Conservation (phyloP, 2,113 vertebrate species). For the Apus apus region DNA sequence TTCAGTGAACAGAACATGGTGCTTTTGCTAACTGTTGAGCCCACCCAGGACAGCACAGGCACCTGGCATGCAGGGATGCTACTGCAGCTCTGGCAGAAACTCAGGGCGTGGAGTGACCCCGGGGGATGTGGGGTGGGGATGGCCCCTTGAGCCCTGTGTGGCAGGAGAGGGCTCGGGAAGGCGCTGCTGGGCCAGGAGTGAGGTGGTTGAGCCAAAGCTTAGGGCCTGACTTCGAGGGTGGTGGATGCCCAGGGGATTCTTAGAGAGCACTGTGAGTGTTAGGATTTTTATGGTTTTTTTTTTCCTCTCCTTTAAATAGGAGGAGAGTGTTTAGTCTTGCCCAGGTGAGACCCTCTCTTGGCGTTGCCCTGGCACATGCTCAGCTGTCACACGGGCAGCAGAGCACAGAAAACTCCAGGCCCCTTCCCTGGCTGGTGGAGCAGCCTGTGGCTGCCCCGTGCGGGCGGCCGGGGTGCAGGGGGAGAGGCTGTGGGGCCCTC, state of each 20-base stretch:
- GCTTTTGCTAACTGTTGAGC: background rate
- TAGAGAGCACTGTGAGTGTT: background rate
- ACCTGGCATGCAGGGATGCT: accelerated
- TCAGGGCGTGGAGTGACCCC: accelerated
- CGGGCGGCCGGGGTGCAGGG: too few relatives aligned
- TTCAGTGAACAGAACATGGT: background rate
- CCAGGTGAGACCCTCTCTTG: too few relatives aligned
- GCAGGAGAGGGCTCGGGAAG: background rate
- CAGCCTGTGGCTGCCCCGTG: background rate
- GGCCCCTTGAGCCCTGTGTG: background rate
- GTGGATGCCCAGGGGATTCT: background rate
- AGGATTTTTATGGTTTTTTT: background rate
- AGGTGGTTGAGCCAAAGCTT: background rate
- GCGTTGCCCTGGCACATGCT: accelerated
- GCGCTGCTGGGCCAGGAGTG: accelerated
- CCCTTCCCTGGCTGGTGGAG: background rate
- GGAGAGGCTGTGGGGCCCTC: too few relatives aligned
- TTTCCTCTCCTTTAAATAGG: background rate
- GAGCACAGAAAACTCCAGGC: background rate
- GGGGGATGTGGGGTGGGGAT: accelerated
- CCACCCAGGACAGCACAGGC: too few relatives aligned
- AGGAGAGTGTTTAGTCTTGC: background rate
- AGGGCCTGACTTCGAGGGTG: accelerated
- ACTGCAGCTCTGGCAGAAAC: background rate
- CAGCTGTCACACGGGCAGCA: background rate